Conservation (phyloP, 2,888 invertebrate species). For the Psylliodes chrysocephalus region DNA sequence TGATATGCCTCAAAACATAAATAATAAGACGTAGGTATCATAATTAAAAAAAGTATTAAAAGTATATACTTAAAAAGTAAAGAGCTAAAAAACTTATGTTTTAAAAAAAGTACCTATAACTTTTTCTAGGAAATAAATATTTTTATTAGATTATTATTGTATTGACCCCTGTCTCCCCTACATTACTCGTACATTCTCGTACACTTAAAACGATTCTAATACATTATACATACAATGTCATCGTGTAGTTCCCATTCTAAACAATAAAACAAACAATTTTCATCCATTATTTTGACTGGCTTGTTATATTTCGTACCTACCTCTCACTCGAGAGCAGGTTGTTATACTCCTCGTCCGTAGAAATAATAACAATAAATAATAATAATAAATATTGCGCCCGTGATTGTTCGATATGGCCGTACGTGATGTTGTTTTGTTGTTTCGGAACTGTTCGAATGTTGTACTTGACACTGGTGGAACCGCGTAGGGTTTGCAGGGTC, state of each 20-base stretch:
- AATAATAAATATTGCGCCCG: conserved; percentile 14
- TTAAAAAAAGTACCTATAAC: too few relatives aligned
- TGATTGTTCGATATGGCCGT: conserved; percentile 19
- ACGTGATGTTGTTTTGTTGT: conserved; percentile 21
- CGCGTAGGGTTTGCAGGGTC: not conserved
- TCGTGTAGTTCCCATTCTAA: conserved; percentile 34
- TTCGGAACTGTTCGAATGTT: conserved; percentile 3
- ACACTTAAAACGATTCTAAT: conserved; percentile 28
- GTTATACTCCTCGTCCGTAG: conserved; percentile 29
- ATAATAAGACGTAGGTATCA: too few relatives aligned
- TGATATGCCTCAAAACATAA: too few relatives aligned
- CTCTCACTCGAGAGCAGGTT: conserved; percentile 29
- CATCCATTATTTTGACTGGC: conserved; percentile 45
- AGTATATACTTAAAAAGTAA: too few relatives aligned
- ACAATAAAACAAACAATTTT: conserved; percentile 42
- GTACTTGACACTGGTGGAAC: not conserved
- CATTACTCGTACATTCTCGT: not conserved
- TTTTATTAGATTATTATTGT: too few relatives aligned
- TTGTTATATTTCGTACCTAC: conserved; percentile 32
- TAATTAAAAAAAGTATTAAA: too few relatives aligned
- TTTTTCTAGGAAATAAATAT: too few relatives aligned
- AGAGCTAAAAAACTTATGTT: too few relatives aligned
- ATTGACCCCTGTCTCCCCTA: not conserved
- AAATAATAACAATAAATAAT: conserved; percentile 34
- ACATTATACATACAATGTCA: conserved; percentile 43